phyloP scores from a whole-genome alignment of 2,797 vertebrate species.

The Gymnothorax javanicus region DNA sequence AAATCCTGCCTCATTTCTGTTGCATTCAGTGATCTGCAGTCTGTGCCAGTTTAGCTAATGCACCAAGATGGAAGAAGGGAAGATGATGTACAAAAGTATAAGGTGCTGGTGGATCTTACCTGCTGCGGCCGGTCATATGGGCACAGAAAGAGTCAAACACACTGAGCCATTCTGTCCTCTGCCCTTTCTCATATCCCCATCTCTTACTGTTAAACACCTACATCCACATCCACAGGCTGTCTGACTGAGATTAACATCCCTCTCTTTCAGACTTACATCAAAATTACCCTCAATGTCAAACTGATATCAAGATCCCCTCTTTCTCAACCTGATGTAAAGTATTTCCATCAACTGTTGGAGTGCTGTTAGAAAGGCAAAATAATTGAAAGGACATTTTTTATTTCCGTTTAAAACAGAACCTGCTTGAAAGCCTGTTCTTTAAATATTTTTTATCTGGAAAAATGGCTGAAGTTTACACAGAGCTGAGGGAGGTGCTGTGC shows the following conservation, averaged over 20 bases:
- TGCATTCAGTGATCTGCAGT: not conserved
- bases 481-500: not conserved
- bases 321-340: too few relatives aligned
- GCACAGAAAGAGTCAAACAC: not conserved
- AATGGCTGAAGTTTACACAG: not conserved
- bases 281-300: too few relatives aligned
- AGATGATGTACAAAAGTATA: slow-evolving; percentile 29
- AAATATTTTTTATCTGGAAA: too few relatives aligned
- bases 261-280: too few relatives aligned
- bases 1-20: not conserved
- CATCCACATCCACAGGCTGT: not conserved
- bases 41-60: slow-evolving; percentile 23
- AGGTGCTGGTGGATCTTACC: slow-evolving; percentile 26
- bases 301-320: not conserved
- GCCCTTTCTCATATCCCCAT: not conserved
- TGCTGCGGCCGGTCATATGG: slow-evolving; percentile 37
- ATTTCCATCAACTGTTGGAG: too few relatives aligned
- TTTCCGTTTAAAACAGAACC: not conserved
- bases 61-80: slow-evolving; percentile 9
- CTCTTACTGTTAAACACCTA: not conserved
- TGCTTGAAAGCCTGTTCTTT: not conserved
- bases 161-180: not conserved
- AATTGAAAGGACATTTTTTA: too few relatives aligned
- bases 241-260: too few relatives aligned
- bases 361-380: too few relatives aligned